These are phyloP conservation scores for Cygnus olor DNA, from an alignment of 2,797 vertebrate genomes.

Conservation along the genomic window DNA sequence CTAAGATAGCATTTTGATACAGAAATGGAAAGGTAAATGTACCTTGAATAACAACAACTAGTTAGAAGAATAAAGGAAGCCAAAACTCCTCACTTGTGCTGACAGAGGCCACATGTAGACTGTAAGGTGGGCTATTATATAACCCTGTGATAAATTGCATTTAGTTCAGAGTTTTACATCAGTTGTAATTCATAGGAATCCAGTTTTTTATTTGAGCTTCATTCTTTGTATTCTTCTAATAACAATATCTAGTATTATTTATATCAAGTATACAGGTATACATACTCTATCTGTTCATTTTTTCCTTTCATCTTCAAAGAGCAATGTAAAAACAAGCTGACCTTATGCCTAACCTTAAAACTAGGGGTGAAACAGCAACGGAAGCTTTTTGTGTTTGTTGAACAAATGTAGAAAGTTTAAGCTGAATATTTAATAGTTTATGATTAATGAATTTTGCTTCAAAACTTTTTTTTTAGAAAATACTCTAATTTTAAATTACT, in stretches of 20 bases:
- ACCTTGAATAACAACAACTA: not conserved
- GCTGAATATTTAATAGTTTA: not conserved
- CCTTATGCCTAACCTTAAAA: not conserved
- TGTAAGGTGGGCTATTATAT: not conserved
- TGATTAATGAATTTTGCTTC: not conserved
- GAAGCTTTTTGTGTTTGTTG: not conserved
- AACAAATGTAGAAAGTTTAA: not conserved
- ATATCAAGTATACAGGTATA: not conserved
- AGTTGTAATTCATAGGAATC: not conserved
- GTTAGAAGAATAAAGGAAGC: not conserved
- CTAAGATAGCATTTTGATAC: not conserved
- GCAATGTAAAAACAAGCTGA: not conserved
- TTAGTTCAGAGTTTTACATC: not conserved
- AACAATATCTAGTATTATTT: not conserved
- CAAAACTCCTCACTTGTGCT: not conserved
- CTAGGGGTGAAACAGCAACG: not conserved
- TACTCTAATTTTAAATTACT: not conserved
- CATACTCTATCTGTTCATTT: not conserved
- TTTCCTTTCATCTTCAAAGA: not conserved
- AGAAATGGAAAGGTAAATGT: not conserved
- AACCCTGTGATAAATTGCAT: not conserved
- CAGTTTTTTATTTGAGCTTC: not conserved
- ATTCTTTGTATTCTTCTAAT: not conserved
- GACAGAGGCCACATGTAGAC: not conserved
- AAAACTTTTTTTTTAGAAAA: not conserved